Conservation (phyloP, 2,113 vertebrate genomes). For the Amphiprion ocellaris region DNA sequence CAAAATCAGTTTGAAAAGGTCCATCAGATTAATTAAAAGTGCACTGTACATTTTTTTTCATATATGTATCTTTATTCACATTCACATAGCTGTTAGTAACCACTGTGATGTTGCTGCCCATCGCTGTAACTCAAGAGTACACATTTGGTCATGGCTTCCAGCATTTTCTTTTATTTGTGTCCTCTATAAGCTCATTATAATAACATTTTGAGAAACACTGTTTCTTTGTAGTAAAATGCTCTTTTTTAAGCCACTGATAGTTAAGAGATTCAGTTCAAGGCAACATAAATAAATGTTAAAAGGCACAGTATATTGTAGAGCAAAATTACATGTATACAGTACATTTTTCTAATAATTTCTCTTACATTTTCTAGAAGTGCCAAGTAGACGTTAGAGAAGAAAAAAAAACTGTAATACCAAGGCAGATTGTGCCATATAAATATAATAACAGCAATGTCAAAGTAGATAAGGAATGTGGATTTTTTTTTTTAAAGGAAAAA, state of each 20-base stretch:
- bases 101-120: not conserved
- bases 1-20: too few relatives aligned
- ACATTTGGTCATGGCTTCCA: not conserved
- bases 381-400: not conserved
- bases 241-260: slow-evolving; percentile 32
- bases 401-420: not conserved
- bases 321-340: slow-evolving; percentile 7
- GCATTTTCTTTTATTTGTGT: slow-evolving; percentile 12
- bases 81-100: not conserved
- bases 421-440: slow-evolving; percentile 17
- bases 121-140: accelerated
- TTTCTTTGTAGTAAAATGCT: slow-evolving; percentile 19
- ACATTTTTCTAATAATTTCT: slow-evolving; percentile 10
- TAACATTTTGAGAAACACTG: not conserved
- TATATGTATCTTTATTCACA: not conserved
- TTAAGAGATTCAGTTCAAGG: slow-evolving; percentile 18
- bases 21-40: too few relatives aligned
- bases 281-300: slow-evolving; percentile 48
- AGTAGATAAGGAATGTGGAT: slow-evolving; percentile 29
- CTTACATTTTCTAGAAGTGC: slow-evolving; percentile 2
- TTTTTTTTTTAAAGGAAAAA: slow-evolving; percentile 25
- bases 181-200: not conserved
- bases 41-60: not conserved
- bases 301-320: slow-evolving; percentile 40
- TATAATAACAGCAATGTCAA: slow-evolving; percentile 1